Evolutionary conservation across 2,797 vertebrate genomes (phyloP), one percentile per base, ranked within the genome.

Genomic region (Coreius guichenoti): DNA sequence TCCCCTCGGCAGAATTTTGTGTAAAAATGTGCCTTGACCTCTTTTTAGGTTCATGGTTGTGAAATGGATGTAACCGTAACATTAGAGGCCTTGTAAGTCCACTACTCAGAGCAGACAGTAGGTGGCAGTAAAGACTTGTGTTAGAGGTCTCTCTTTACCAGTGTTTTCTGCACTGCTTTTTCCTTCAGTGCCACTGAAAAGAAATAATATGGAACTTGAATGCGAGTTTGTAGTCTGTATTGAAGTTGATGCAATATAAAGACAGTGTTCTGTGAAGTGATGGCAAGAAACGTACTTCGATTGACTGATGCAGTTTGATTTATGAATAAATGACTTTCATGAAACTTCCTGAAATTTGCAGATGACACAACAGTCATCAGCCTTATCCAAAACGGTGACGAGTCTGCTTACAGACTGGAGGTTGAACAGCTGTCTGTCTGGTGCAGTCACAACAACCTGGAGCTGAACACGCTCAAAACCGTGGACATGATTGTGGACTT

Each of bases 121-220:
- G 86, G 58, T 84, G 86, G 61, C 69, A 76, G 80, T 83, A 76
- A 45, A 58, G 36, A 23, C 80, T 33, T 12, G 8, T 56, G 16
- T 33, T 73, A 47, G 21, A 39, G 49, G 8, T 23, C 19, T 54
- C 47, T 75, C 29, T 56, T 23, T 8, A 13, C 39, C 39, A 1
- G 33, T 3, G 8, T 2, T 56, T 76, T 74, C 21, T 33, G 26
- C 12, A 39, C 2, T 3, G 17, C 26, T 33, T 33, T 47, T 31
- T 49, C 7, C 29, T 54, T 31, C 26, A 54, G 73, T 54, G 73
- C 2, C 17, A 33, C 72, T 51, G 72, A 61, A 61, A 61, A 26
- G 1, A 29, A 63, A 63, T 5, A 5, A n/a, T 29, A 63, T 29
- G 26, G 26, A 29, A 63, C 61, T 63, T 8, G 26, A 75, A 12